Conservation (phyloP, 2,113 vertebrate species). For the human (Homo sapiens) region GRCh38 chrX:7489501-7490000, state of each 20-base stretch:
- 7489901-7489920: background rate
- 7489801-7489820: background rate
- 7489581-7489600: no score
- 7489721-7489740: no score
- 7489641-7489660: no score
- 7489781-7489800: background rate
- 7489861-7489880: background rate
- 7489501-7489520: no score
- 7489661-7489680: no score
- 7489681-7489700: no score
- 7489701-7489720: no score
- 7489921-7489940: background rate
- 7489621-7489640: no score
- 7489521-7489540: no score
- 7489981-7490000: rapidly evolving
- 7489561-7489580: no score
- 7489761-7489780: rapidly evolving
- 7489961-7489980: background rate
- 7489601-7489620: no score
- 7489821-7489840: background rate
- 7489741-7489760: background rate
- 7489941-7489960: background rate
- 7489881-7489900: background rate
- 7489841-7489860: rapidly evolving
- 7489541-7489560: no score